phyloP scores from a whole-genome alignment of 2,113 vertebrate genomes.

The Vireo altiloquus region DNA sequence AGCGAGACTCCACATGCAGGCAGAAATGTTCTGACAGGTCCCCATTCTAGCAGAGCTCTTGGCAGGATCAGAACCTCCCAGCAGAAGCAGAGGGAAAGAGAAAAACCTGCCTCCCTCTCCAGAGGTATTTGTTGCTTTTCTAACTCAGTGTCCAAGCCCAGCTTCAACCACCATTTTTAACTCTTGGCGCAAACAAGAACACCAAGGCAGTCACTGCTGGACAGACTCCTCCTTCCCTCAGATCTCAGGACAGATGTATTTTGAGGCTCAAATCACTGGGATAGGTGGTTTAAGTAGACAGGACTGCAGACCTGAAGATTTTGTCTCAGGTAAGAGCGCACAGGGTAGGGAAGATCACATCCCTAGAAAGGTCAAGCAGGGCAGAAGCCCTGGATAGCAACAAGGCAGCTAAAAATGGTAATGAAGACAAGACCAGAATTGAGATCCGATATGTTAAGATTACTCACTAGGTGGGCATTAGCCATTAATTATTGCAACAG shows the following conservation, averaged over 20 bases:
- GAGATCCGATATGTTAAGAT: neutral
- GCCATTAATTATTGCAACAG: neutral
- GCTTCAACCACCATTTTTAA: neutral
- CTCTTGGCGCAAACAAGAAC: neutral
- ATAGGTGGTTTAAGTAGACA: neutral
- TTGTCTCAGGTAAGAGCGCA: neutral
- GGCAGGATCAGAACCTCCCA: neutral
- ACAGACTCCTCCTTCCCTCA: neutral
- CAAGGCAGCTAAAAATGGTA: neutral
- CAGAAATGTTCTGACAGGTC: neutral
- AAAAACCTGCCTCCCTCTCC: neutral
- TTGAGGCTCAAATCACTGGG: neutral
- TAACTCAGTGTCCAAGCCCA: neutral
- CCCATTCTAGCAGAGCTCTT: neutral
- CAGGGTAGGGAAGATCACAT: neutral
- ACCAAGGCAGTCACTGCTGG: neutral
- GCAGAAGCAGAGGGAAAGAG: neutral
- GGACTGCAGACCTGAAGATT: neutral
- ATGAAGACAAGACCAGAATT: neutral
- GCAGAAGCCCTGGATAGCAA: neutral
- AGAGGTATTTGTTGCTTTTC: neutral
- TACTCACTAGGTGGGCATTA: neutral
- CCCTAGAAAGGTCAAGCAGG: neutral
- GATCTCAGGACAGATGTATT: neutral
- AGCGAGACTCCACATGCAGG: neutral